Evolutionary conservation across 1,140 invertebrate genomes (phyloP).

Genomic region (Ceratosolen fusciceps): DNA sequence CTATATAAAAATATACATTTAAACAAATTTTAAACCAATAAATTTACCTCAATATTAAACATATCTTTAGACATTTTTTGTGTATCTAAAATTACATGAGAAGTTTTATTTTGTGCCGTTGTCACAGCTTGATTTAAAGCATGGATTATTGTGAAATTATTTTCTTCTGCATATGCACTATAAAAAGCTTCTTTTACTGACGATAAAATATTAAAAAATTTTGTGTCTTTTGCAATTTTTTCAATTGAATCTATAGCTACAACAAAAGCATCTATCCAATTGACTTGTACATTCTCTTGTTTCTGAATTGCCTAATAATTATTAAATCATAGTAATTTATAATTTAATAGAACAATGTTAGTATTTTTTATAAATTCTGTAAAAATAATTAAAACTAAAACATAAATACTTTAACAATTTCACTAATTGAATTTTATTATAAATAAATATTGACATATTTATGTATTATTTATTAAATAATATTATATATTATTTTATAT

Average conservation of each 20-base stretch:
- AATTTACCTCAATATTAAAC: slow-evolving; percentile 16
- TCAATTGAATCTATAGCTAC: slow-evolving; percentile 53
- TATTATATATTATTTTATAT: not conserved
- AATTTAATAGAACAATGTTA: no score
- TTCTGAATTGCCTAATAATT: slow-evolving; percentile 17
- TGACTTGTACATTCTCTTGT: slow-evolving; percentile 33
- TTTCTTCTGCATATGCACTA: slow-evolving; percentile 4
- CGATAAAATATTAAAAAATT: slow-evolving; percentile 11
- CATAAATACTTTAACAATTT: no score
- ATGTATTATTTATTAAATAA: not conserved
- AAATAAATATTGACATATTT: not conserved
- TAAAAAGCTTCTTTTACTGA: slow-evolving; percentile 27
- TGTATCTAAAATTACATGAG: slow-evolving; percentile 1
- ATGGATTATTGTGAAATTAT: slow-evolving; percentile 50
- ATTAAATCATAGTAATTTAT: no score
- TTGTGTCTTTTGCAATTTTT: slow-evolving; percentile 5
- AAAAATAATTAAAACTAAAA: no score
- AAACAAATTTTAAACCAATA: no score
- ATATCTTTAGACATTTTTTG: slow-evolving; percentile 15
- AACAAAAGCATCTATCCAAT: slow-evolving; percentile 64
- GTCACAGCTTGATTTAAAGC: slow-evolving; percentile 71
- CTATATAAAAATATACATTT: no score
- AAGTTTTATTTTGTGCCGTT: slow-evolving; percentile 70
- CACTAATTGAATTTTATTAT: no score
- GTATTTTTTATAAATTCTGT: no score